Base-by-base conservation (phyloP, 2,113 vertebrate genomes). In the Suricata suricatta region DNA sequence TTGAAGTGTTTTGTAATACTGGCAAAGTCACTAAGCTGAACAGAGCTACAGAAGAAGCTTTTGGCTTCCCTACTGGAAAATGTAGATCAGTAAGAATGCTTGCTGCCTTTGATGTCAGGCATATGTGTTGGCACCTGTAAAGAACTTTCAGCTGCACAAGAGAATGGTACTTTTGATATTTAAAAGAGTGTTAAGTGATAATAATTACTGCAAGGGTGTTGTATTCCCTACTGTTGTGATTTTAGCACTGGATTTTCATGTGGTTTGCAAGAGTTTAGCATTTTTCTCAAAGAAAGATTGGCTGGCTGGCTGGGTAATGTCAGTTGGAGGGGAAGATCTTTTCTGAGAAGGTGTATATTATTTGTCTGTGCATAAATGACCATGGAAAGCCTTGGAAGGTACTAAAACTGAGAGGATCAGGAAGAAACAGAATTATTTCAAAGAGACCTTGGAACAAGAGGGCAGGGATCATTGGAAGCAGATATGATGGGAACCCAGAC, bases 251-350 rank as follows among this genome's bases (percentile, higher is more conserved):
- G 63, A 29, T 74, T 88, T 82, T 86, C 86, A 38, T 12, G 8
- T 63, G 52, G 38, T 35, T 94, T 82, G 68, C 60, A 94, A 33
- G 66, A 81, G 72, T 38, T 85, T 2, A 77, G 54, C 21, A 50
- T 92, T 95, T 80, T 86, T 57, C 23, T 50, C 5, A 69, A 77
- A 94, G 68, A 57, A 3, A n/a, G 14, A n/a, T 41, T 66, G 54
- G 50, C 50, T 93, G 35, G 2, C 21, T 63, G 15, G 21, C 3
- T 74, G 38, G 10, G 1, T 52, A 14, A 33, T 66, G 84, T 74
- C 41, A 35, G 17, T 23, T 5, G 52, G 52, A 90, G 72, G 23
- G 21, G 23, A 71, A 31, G 86, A n/a, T 25, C 47, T 77, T 93
- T 12, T 82, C 33, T 72, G 72, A 84, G 84, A 66, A 83, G 23